phyloP scores from a whole-genome alignment of 2,888 invertebrate genomes.

The Silvanus unidentatus region DNA sequence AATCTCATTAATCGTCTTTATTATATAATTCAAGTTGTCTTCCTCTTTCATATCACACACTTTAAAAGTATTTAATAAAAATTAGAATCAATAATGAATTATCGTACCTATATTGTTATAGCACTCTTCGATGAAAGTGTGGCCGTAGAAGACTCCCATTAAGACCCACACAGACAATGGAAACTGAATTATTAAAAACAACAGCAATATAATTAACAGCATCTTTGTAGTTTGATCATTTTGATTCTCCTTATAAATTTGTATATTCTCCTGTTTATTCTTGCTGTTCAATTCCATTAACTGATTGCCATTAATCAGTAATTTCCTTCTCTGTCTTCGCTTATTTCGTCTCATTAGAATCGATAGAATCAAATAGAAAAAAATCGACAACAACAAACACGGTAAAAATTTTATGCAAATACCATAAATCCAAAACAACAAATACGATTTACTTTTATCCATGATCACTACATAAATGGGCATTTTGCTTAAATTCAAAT shows the following conservation, averaged over 20 bases:
- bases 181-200: slow-evolving; percentile 80
- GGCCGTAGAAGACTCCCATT: slow-evolving; percentile 37
- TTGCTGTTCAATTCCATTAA: slow-evolving; percentile 16
- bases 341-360: slow-evolving; percentile 19
- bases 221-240: slow-evolving; percentile 81
- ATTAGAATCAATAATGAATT: not conserved
- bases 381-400: slow-evolving; percentile 19
- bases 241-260: slow-evolving; percentile 51
- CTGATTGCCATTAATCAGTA: slow-evolving; percentile 14
- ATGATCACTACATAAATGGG: slow-evolving; percentile 20
- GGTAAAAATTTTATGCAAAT: slow-evolving; percentile 21
- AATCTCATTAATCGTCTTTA: too few relatives aligned
- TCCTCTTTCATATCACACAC: too few relatives aligned
- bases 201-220: slow-evolving; percentile 72
- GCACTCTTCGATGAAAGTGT: slow-evolving; percentile 21
- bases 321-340: slow-evolving; percentile 11
- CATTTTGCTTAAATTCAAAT: slow-evolving; percentile 11
- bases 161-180: slow-evolving; percentile 56
- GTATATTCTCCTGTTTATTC: slow-evolving; percentile 14
- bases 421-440: slow-evolving; percentile 24
- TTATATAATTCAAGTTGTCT: too few relatives aligned
- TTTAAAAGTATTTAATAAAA: too few relatives aligned
- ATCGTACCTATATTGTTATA: slow-evolving; percentile 23
- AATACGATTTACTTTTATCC: slow-evolving; percentile 15
- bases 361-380: slow-evolving; percentile 22